Percentiles rank a stretch among this genome's conserved stretches.
These are phyloP conservation scores for Hystrix cristata DNA, from an alignment of 2,113 vertebrate genomes.

Conservation along the genomic window DNA sequence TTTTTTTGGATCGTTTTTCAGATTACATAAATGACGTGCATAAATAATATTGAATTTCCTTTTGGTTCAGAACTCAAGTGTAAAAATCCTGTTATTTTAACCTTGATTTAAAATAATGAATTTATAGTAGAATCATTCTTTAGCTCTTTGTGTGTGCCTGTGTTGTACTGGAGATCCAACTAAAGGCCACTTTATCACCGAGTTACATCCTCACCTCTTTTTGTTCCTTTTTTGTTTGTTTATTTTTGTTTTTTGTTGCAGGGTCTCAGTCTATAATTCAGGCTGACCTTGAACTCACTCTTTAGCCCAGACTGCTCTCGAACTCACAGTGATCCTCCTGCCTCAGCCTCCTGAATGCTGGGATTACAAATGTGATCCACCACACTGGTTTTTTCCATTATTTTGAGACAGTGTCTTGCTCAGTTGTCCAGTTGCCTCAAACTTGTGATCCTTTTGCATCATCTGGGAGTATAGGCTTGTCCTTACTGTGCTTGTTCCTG, in stretches of 20 bases:
- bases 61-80: constrained; percentile 42
- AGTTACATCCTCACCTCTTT: not conserved
- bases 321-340: too few relatives aligned
- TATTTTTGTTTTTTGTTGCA: too few relatives aligned
- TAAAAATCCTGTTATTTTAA: constrained; percentile 40
- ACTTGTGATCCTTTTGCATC: not conserved
- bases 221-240: not conserved
- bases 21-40: not conserved
- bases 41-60: not conserved
- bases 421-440: not conserved
- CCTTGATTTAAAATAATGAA: not conserved
- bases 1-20: constrained; percentile 32
- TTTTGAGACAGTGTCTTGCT: too few relatives aligned
- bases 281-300: too few relatives aligned
- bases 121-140: constrained; percentile 23
- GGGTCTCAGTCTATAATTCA: not conserved
- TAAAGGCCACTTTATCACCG: not conserved
- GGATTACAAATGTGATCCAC: too few relatives aligned
- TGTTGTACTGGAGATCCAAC: not conserved
- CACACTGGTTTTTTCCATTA: too few relatives aligned
- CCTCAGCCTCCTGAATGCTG: too few relatives aligned
- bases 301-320: too few relatives aligned
- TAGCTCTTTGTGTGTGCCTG: not conserved
- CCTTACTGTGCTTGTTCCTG: too few relatives aligned
- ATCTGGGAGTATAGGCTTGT: not conserved